Evolutionary conservation across 2,888 invertebrate species (phyloP).

Genomic region (Campopleginae sp.): DNA sequence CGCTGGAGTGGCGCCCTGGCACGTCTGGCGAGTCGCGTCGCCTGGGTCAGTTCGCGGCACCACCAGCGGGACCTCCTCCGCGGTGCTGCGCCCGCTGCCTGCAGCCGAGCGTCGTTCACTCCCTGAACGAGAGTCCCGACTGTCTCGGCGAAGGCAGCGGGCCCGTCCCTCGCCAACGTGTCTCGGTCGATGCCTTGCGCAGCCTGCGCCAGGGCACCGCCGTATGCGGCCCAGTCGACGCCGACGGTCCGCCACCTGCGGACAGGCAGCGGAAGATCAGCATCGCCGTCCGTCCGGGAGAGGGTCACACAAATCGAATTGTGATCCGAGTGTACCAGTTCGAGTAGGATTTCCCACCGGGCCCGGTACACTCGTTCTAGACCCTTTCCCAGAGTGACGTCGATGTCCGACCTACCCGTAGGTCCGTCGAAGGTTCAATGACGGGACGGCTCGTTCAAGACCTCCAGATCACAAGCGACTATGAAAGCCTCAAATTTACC

Average conservation of each 20-base stretch:
- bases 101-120: not conserved
- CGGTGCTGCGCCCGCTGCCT: not conserved
- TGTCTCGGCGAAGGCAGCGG: not conserved
- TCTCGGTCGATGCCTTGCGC: not conserved
- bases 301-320: not conserved
- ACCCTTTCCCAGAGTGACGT: slow-evolving; percentile 61
- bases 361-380: slow-evolving; percentile 5
- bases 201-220: not conserved
- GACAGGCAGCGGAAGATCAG: not conserved
- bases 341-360: slow-evolving; percentile 17
- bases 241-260: slow-evolving; percentile 15
- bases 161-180: not conserved
- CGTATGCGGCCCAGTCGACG: not conserved
- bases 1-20: slow-evolving; percentile 21
- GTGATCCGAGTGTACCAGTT: slow-evolving; percentile 23
- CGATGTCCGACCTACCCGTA: slow-evolving; percentile 61
- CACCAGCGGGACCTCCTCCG: not conserved
- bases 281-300: not conserved
- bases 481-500: slow-evolving; percentile 46
- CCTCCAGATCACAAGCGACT: slow-evolving; percentile 22
- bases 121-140: not conserved
- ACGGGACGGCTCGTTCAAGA: not conserved
- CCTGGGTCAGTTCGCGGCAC: slow-evolving; percentile 12
- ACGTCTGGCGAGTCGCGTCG: slow-evolving; percentile 11
- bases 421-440: not conserved